Conservation (phyloP, 2,797 vertebrate species). For the Hippopotamyrus pictus region DNA sequence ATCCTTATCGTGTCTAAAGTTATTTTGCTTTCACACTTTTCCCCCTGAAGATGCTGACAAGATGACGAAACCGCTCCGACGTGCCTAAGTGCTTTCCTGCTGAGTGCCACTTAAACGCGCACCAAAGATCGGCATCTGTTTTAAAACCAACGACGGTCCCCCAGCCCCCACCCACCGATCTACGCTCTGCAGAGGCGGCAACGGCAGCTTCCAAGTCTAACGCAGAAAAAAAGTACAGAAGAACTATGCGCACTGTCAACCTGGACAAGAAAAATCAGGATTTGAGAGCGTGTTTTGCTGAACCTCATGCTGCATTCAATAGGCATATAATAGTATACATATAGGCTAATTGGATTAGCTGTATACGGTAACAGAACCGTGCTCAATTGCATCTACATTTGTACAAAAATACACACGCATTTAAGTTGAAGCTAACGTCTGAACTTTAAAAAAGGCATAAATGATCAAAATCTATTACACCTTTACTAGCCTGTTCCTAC, state of each 20-base stretch:
- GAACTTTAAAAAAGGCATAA: neutral
- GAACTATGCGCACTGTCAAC: neutral
- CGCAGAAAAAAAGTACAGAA: constrained; percentile 10
- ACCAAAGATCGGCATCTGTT: neutral
- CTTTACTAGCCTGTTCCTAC: neutral
- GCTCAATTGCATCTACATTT: neutral
- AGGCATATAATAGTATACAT: neutral
- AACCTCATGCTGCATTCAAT: neutral
- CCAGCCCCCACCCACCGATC: neutral
- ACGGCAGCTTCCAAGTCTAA: neutral
- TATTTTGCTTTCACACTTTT: neutral
- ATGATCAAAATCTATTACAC: neutral
- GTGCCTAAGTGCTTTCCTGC: neutral
- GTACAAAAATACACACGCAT: neutral
- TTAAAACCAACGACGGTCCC: neutral
- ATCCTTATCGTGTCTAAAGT: neutral
- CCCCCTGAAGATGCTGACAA: neutral
- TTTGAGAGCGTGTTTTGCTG: neutral
- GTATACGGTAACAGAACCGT: neutral
- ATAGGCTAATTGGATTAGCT: neutral
- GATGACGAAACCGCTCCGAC: neutral
- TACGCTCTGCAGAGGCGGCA: neutral
- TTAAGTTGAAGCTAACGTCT: neutral
- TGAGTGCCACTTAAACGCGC: neutral
- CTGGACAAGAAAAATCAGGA: neutral